Evolutionary conservation across 2,888 invertebrate species (phyloP).

Genomic region (Melinaea marsaeus): DNA sequence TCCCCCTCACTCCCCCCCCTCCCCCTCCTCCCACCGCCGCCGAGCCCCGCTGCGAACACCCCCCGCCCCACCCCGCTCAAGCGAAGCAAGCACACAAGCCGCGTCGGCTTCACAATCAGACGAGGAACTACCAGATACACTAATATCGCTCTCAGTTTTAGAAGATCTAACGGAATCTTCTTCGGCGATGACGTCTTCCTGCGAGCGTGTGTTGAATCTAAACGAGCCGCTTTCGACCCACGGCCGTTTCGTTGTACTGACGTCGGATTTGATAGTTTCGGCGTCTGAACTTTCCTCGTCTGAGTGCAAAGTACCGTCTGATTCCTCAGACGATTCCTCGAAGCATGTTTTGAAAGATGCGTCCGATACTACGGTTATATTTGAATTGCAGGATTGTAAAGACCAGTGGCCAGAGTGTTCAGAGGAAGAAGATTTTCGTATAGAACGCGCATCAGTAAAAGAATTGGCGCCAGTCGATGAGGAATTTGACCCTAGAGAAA

Average conservation of each 20-base stretch:
- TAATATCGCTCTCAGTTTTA: slow-evolving; percentile 61
- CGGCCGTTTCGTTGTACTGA: slow-evolving; percentile 61
- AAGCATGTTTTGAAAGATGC: slow-evolving; percentile 64
- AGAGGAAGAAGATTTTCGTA: slow-evolving; percentile 67
- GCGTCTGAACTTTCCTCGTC: slow-evolving; percentile 67
- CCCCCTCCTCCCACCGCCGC: slow-evolving; percentile 69
- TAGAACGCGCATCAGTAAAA: slow-evolving; percentile 51
- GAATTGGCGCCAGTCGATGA: slow-evolving; percentile 58
- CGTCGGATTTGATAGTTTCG: slow-evolving; percentile 66
- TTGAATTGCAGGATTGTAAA: slow-evolving; percentile 65
- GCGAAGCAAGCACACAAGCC: slow-evolving; percentile 57
- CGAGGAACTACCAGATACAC: slow-evolving; percentile 55
- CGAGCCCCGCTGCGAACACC: slow-evolving; percentile 75
- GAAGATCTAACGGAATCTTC: slow-evolving; percentile 53
- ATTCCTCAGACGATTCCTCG: slow-evolving; percentile 66
- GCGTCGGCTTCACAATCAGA: slow-evolving; percentile 42
- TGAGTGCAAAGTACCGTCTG: slow-evolving; percentile 64
- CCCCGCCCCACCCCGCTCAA: slow-evolving; percentile 69
- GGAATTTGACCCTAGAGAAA: slow-evolving; percentile 56
- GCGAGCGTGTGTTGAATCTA: slow-evolving; percentile 52
- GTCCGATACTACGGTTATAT: slow-evolving; percentile 63
- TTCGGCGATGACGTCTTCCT: slow-evolving; percentile 50
- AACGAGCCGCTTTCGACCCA: slow-evolving; percentile 73
- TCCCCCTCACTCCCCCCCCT: slow-evolving; percentile 69
- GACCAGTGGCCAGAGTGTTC: slow-evolving; percentile 72